These are phyloP conservation scores for Pipistrellus pipistrellus DNA, from an alignment of 2,797 vertebrate genomes.

Conservation along the genomic window DNA sequence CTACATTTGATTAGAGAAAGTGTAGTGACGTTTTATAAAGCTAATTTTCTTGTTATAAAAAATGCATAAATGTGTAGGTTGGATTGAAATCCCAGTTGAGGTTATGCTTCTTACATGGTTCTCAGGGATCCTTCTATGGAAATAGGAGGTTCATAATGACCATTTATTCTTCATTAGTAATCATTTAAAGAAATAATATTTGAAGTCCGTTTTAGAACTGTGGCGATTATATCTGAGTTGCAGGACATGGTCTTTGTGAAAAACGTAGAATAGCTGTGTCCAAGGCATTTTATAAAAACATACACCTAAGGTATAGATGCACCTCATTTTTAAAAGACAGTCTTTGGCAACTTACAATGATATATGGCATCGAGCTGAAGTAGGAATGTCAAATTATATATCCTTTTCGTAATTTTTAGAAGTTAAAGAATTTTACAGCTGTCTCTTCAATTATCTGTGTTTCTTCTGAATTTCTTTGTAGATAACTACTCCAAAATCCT, in stretches of 20 bases:
- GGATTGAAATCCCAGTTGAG: background rate
- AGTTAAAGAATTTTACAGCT: constrained; percentile 60
- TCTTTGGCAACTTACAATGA: constrained; percentile 7
- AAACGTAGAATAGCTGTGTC: background rate
- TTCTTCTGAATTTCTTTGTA: constrained; percentile 64
- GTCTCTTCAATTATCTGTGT: constrained; percentile 62
- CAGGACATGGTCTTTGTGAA: constrained; percentile 24
- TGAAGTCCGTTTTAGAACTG: background rate
- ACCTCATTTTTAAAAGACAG: constrained; percentile 46
- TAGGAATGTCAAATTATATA: constrained; percentile 19
- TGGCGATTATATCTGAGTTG: background rate
- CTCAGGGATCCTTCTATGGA: background rate
- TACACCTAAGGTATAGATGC: background rate
- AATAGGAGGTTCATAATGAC: constrained; percentile 26
- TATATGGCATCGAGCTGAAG: constrained; percentile 38
- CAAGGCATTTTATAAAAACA: constrained; percentile 16
- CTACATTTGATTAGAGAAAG: background rate
- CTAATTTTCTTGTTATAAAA: constrained; percentile 19
- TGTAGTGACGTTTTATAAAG: background rate
- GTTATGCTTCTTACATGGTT: background rate
- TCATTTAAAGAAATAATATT: constrained; percentile 37
- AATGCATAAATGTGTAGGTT: background rate
- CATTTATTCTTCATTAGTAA: background rate
- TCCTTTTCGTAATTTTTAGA: constrained; percentile 43
- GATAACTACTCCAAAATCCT: constrained; percentile 17